A percentile compares a stretch with the other conserved stretches of the same genome.
Evolutionary conservation across 2,797 vertebrate species (phyloP).

Genomic region (Acipenser ruthenus): DNA sequence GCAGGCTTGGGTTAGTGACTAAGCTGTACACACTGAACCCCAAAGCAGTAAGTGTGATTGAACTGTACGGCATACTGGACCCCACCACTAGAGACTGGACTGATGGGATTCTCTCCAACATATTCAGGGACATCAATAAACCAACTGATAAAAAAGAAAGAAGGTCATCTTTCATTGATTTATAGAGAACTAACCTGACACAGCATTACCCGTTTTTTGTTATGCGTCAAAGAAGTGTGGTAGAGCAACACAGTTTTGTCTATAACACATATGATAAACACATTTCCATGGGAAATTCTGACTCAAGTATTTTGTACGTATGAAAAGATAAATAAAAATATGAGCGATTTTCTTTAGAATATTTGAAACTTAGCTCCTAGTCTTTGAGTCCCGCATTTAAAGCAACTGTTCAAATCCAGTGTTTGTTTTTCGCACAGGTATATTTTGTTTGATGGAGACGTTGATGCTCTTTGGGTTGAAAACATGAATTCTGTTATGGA

Average conservation of each 20-base stretch:
- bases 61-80: constrained; percentile 89
- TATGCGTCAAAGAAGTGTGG: too few species aligned
- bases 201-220: too few species aligned
- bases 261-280: too few species aligned
- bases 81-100: constrained; percentile 89
- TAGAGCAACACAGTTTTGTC: too few species aligned
- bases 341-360: too few species aligned
- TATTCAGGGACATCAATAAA: constrained; percentile 91
- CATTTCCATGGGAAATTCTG: too few species aligned
- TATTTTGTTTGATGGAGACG: constrained; percentile 95
- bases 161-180: constrained; percentile 51
- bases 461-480: constrained; percentile 95
- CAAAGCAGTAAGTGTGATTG: constrained; percentile 89
- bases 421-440: constrained; percentile 60
- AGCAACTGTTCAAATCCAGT: background rate
- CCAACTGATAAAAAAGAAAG: constrained; percentile 87
- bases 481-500: constrained; percentile 99
- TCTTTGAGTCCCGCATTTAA: too few species aligned
- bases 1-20: constrained; percentile 76
- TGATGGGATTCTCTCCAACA: constrained; percentile 93
- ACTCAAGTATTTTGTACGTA: too few species aligned
- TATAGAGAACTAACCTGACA: too few species aligned
- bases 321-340: too few species aligned
- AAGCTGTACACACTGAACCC: constrained; percentile 85
- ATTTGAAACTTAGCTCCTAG: too few species aligned